Evolutionary conservation across 2,888 invertebrate species (phyloP).

Genomic region (Zygaena filipendulae): DNA sequence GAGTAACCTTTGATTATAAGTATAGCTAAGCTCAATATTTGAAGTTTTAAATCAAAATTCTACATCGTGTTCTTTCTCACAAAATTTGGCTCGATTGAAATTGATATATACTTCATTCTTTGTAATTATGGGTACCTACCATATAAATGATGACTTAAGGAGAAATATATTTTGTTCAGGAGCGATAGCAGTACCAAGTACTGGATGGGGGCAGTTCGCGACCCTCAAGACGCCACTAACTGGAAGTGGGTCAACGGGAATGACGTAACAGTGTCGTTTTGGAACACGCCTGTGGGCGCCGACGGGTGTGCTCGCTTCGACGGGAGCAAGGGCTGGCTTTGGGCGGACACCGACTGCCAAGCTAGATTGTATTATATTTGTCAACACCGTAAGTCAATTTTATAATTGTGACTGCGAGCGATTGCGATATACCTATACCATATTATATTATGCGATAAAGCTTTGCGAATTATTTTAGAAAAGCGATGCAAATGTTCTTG

Average conservation of each 20-base stretch:
- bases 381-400: slow-evolving; percentile 84
- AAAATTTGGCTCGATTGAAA: too few relatives aligned
- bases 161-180: too few relatives aligned
- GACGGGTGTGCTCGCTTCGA: slow-evolving; percentile 92
- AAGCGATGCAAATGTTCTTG: slow-evolving; percentile 7
- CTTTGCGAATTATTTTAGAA: slow-evolving; percentile 10
- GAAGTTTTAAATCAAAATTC: too few relatives aligned
- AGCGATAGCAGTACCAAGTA: slow-evolving; percentile 93
- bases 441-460: too few relatives aligned
- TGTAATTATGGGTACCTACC: too few relatives aligned
- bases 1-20: too few relatives aligned
- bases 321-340: slow-evolving; percentile 93
- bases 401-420: slow-evolving; percentile 6
- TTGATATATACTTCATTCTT: too few relatives aligned
- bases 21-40: too few relatives aligned
- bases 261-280: slow-evolving; percentile 90
- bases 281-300: slow-evolving; percentile 86
- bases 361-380: slow-evolving; percentile 89
- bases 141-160: too few relatives aligned
- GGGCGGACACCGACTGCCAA: slow-evolving; percentile 92
- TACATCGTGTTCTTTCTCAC: too few relatives aligned
- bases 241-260: slow-evolving; percentile 94
- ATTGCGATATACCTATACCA: background rate
- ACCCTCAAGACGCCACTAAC: slow-evolving; percentile 77
- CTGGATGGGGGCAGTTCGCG: slow-evolving; percentile 94